Percentiles rank a stretch among this genome's conserved stretches.
Evolutionary conservation across 2,797 vertebrate genomes (phyloP).

Genomic region (Etheostoma perlongum): DNA sequence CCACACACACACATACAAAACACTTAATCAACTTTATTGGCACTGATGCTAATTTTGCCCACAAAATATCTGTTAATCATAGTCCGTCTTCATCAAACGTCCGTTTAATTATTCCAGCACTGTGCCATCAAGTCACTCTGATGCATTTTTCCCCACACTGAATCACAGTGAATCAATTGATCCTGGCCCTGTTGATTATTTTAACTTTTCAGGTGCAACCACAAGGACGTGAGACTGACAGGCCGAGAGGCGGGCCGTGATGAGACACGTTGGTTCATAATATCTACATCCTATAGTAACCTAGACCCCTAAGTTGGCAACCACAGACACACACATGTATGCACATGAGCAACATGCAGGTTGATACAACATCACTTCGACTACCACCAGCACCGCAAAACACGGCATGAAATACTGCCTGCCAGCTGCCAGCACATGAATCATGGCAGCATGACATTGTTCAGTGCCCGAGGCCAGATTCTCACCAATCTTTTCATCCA

Average conservation of each 20-base stretch:
- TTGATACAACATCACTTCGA: constrained; percentile 35
- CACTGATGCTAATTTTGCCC: constrained; percentile 3
- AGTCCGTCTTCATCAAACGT: constrained; percentile 34
- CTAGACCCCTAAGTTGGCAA: constrained; percentile 20
- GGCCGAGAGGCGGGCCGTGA: constrained; percentile 36
- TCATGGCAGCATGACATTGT: constrained; percentile 63
- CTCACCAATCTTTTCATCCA: constrained; percentile 67
- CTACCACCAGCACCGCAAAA: constrained; percentile 49
- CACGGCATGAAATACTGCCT: constrained; percentile 61
- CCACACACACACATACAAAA: not conserved
- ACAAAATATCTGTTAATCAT: constrained; percentile 26
- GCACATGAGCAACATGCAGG: constrained; percentile 36
- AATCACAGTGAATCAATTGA: constrained; percentile 36
- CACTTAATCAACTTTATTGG: not conserved
- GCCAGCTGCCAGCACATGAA: constrained; percentile 62
- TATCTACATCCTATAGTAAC: constrained; percentile 33
- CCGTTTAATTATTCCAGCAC: constrained; percentile 27
- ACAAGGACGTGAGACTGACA: constrained; percentile 30
- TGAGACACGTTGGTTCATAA: constrained; percentile 32
- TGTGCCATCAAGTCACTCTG: constrained; percentile 19
- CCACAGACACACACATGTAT: constrained; percentile 4
- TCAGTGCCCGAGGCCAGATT: constrained; percentile 58
- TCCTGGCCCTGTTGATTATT: constrained; percentile 35
- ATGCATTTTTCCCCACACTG: constrained; percentile 6
- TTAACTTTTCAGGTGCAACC: constrained; percentile 34